phyloP scores from a whole-genome alignment of 2,888 invertebrate species.

The Erebia aethiops region DNA sequence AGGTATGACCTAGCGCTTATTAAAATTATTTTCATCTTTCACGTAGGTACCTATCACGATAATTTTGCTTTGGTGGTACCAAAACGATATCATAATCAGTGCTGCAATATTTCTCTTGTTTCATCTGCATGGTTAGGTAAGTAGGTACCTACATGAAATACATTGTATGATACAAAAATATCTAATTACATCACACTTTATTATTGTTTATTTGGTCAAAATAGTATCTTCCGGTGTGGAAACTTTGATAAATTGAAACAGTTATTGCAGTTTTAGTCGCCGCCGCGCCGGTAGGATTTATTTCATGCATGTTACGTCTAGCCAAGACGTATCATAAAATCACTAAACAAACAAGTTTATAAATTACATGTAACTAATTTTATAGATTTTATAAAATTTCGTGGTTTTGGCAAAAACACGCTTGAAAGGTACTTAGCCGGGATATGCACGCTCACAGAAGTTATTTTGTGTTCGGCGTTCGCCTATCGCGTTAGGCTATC shows the following conservation, averaged over 20 bases:
- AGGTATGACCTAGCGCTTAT: too few species aligned
- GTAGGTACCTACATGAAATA: not conserved
- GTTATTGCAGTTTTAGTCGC: constrained; percentile 7
- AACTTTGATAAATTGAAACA: constrained; percentile 15
- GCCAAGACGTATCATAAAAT: constrained; percentile 1
- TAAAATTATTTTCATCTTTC: too few species aligned
- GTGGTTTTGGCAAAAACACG: not conserved
- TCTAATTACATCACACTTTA: not conserved
- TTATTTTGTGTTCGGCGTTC: not conserved
- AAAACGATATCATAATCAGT: too few species aligned
- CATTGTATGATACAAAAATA: not conserved
- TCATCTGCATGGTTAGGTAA: not conserved
- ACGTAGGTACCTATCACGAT: too few species aligned
- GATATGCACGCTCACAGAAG: not conserved
- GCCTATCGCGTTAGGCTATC: too few species aligned
- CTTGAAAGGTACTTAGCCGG: not conserved
- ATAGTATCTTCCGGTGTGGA: not conserved
- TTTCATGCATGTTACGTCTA: constrained; percentile 6
- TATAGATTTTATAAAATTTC: constrained; percentile 3
- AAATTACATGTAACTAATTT: not conserved
- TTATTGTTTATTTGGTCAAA: not conserved
- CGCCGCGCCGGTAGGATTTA: constrained; percentile 1
- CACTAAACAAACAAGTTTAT: not conserved
- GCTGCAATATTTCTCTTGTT: not conserved
- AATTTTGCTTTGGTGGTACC: too few species aligned